These are phyloP conservation scores for Diaphora mendica DNA, from an alignment of 2,888 invertebrate species.

Conservation along the genomic window DNA sequence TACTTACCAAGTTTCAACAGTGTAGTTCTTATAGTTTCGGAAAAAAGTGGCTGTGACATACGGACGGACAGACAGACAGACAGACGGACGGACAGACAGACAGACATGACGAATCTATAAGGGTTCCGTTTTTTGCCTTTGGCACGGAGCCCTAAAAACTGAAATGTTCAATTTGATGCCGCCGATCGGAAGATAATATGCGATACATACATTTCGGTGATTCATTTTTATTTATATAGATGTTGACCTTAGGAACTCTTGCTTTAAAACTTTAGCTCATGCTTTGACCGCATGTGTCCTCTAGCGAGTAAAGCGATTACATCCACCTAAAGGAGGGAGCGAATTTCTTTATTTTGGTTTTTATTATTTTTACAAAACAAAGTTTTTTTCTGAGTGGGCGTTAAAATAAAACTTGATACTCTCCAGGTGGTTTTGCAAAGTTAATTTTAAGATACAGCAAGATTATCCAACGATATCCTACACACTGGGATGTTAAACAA, in stretches of 20 bases:
- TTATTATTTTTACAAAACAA: background rate
- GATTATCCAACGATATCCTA: background rate
- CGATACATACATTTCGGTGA: too few relatives aligned
- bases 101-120: too few relatives aligned
- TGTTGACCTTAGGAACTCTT: background rate
- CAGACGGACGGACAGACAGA: too few relatives aligned
- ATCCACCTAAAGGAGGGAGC: background rate
- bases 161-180: too few relatives aligned
- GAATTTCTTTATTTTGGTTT: background rate
- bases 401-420: background rate
- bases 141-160: too few relatives aligned
- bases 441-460: background rate
- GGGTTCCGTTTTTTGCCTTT: too few relatives aligned
- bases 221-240: too few relatives aligned
- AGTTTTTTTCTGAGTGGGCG: background rate
- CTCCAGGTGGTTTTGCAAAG: background rate
- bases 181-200: too few relatives aligned
- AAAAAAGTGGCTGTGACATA: too few relatives aligned
- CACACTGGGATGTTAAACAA: background rate
- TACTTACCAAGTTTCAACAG: too few relatives aligned
- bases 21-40: too few relatives aligned
- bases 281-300: constrained; percentile 1
- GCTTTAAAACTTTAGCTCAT: background rate
- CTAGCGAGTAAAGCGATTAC: background rate
- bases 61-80: too few relatives aligned